Base-by-base conservation (phyloP, 2,888 invertebrate genomes). In the Balanococcus diminutus region DNA sequence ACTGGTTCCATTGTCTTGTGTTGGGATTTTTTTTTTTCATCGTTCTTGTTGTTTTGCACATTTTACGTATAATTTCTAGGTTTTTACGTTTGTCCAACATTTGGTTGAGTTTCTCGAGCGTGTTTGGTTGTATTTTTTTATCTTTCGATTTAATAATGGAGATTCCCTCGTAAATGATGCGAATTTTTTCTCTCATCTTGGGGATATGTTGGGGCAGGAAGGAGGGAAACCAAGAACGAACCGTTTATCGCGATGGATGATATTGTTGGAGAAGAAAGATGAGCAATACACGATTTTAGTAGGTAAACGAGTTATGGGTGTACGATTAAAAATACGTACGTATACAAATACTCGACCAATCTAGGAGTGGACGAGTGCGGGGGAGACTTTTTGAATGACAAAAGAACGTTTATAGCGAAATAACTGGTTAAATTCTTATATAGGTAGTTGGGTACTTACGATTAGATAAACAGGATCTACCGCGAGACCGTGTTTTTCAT, bases 341-440 rank as follows among this genome's bases (percentile, higher is more conserved):
- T 8, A 36, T 36, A 36, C 5, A 36, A 36, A 8, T 36, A 36
- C 36, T 36, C 8, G 36, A 36, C 36, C 8, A 8, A 36, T 6
- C 36, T 36, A 8, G 3, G 36, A 4, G 36, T 4, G 8, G 19
- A 19, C 51, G 51, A 19, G 61, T 11, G 61, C 25, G 61, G 61
- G 61, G 61, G 61, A 67, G 75, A n/a, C 4, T 31, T 84, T 84
- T 84, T 84, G 84, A 84, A 84, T 84, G 84, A 84, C 84, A 75
- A 84, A 46, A 46, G 46, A 82, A 46, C 61, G 61, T 67, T 67
- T 67, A 46, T 5, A 25, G 61, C 22, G 61, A 67, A 25, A 67
- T 51, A 67, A 67, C 61, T 67, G 61, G 61, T 67, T 67, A 28
- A 67, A 67, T 67, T 51, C 51, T 51, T 51, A 3, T 3, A n/a